Conservation (phyloP, 2,888 invertebrate genomes). For the Macaria notata region DNA sequence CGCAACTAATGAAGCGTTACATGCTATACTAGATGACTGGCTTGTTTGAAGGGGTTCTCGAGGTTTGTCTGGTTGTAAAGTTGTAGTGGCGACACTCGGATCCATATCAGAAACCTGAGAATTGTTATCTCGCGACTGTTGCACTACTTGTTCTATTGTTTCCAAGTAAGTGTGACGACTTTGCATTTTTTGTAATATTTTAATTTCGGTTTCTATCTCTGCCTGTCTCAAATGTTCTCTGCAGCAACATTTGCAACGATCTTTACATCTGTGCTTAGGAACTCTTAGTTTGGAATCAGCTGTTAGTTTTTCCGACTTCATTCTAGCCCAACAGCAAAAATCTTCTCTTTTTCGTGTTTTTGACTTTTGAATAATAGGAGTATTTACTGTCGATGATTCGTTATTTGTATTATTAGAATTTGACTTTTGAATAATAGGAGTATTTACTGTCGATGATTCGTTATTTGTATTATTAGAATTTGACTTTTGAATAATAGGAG, state of each 20-base stretch:
- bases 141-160: constrained; percentile 22
- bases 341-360: background rate
- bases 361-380: background rate
- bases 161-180: constrained; percentile 2
- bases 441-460: too few species aligned
- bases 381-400: too few species aligned
- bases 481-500: background rate
- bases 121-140: constrained; percentile 5
- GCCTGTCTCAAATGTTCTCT: constrained; percentile 4
- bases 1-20: too few species aligned
- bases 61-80: too few species aligned
- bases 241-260: constrained; percentile 13
- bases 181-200: constrained; percentile 8
- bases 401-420: too few species aligned
- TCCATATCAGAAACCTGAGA: too few species aligned
- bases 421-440: background rate
- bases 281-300: background rate
- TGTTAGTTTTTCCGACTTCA: constrained; percentile 6
- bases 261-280: constrained; percentile 5
- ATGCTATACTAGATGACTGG: too few species aligned
- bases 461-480: background rate
- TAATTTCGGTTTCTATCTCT: background rate
- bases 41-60: too few species aligned
- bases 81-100: too few species aligned
- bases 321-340: constrained; percentile 16